Evolutionary conservation across 1,140 invertebrate species (phyloP).

Genomic region (Campoletis sonorensis): DNA sequence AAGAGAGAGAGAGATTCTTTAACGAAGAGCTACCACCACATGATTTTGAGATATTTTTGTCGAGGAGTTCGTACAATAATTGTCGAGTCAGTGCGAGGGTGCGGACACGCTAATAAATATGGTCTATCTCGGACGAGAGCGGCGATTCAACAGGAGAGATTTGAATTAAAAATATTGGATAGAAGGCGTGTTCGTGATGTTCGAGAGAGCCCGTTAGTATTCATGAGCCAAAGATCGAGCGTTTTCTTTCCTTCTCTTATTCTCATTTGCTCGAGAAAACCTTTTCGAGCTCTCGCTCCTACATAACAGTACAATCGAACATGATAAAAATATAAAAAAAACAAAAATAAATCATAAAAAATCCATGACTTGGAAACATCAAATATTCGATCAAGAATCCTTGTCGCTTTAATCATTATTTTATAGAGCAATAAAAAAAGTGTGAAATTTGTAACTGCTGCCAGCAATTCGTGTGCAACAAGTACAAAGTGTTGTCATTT

Average conservation of each 20-base stretch:
- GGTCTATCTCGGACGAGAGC: neutral
- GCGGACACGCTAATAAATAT: conserved; percentile 36
- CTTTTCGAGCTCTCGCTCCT: neutral
- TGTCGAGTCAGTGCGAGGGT: conserved; percentile 16
- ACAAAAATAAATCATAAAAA: no score
- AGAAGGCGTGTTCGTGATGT: conserved; percentile 27
- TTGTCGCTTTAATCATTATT: no score
- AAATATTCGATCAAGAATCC: conserved; percentile 34
- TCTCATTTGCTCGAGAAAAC: conserved; percentile 1
- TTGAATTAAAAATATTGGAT: conserved; percentile 32
- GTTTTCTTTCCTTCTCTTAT: neutral
- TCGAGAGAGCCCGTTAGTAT: conserved; percentile 31
- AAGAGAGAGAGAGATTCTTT: neutral
- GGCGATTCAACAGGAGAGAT: conserved; percentile 28
- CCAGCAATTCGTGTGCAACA: no score
- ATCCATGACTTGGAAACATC: conserved; percentile 8
- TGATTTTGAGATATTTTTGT: conserved; percentile 3
- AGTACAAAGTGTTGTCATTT: no score
- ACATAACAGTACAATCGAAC: neutral
- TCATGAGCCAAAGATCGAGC: conserved; percentile 14
- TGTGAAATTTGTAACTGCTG: no score
- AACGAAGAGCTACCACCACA: neutral
- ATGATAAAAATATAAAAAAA: neutral
- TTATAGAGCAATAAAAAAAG: no score
- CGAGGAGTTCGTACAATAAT: conserved; percentile 11